A percentile compares a stretch with the other conserved stretches of the same genome.
Evolutionary conservation across 1,140 invertebrate species (phyloP).

Genomic region (Drosophila mayri): DNA sequence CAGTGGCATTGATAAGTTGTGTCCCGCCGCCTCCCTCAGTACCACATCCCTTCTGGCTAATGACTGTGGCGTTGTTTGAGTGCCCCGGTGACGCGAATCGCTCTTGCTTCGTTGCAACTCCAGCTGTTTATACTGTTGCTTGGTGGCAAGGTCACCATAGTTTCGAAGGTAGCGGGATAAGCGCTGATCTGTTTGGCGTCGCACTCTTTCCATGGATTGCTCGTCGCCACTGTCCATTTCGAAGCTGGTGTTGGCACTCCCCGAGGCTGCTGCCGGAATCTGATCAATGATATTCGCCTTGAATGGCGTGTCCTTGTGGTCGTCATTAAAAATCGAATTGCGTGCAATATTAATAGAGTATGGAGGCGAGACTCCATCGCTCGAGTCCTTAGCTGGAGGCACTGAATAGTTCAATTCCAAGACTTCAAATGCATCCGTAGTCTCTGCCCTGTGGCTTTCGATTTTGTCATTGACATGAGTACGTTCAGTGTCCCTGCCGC

Average conservation of each 20-base stretch:
- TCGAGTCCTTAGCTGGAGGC: conserved; percentile 32
- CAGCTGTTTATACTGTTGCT: conserved; percentile 39
- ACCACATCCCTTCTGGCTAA: conserved; percentile 68
- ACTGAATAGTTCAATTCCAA: conserved; percentile 66
- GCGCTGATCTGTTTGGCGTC: conserved; percentile 68
- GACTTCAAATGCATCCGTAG: conserved; percentile 62
- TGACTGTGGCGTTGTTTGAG: conserved; percentile 67
- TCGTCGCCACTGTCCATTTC: conserved; percentile 72
- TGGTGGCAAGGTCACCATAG: conserved; percentile 74
- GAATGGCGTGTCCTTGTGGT: conserved; percentile 62
- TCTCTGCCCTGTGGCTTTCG: conserved; percentile 3
- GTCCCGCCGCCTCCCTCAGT: conserved; percentile 58
- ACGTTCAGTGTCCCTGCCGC: conserved; percentile 64
- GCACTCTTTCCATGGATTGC: conserved; percentile 65
- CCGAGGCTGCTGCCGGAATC: conserved; percentile 40
- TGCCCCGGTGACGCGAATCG: conserved; percentile 67
- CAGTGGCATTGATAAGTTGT: conserved; percentile 80
- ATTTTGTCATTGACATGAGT: conserved; percentile 67
- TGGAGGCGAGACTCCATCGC: conserved; percentile 46
- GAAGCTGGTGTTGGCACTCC: conserved; percentile 67
- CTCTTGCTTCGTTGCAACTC: conserved; percentile 63
- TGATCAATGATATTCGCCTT: conserved; percentile 59
- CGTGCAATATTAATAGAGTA: conserved; percentile 74
- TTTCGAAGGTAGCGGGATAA: conserved; percentile 75
- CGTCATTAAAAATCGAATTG: conserved; percentile 71